phyloP scores from a whole-genome alignment of 2,113 vertebrate genomes.

The Paralichthys olivaceus region DNA sequence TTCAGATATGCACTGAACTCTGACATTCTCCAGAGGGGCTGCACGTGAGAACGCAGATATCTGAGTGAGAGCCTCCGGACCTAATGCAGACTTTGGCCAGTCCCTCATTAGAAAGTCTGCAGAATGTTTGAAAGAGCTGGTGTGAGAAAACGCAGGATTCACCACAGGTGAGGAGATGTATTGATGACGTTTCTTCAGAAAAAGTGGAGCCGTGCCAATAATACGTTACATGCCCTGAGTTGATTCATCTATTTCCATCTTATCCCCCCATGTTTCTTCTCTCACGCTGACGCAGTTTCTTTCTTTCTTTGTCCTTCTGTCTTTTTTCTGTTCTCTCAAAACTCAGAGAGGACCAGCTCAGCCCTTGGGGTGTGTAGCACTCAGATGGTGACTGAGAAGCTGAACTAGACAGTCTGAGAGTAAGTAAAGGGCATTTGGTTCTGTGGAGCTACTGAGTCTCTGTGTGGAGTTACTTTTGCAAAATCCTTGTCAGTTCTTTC shows the following conservation, averaged over 20 bases:
- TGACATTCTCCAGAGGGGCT: too few relatives aligned
- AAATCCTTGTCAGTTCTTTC: background rate
- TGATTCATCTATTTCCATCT: conserved; percentile 14
- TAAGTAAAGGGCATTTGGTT: conserved; percentile 17
- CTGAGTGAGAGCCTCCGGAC: too few relatives aligned
- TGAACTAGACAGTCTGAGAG: conserved; percentile 22
- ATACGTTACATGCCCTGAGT: background rate
- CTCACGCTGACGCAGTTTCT: background rate
- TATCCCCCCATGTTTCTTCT: conserved; percentile 16
- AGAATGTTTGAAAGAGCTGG: too few relatives aligned
- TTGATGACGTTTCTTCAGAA: too few relatives aligned
- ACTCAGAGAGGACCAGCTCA: conserved; percentile 5
- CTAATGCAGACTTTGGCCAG: too few relatives aligned
- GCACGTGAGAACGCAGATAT: too few relatives aligned
- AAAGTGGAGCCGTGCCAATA: too few relatives aligned
- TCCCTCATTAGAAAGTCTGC: too few relatives aligned
- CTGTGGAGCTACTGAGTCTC: conserved; percentile 3
- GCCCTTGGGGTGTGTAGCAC: conserved; percentile 11
- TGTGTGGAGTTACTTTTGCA: background rate
- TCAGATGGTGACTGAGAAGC: conserved; percentile 19
- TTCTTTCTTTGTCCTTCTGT: conserved; percentile 6
- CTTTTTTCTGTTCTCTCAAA: conserved; percentile 1
- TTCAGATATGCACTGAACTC: too few relatives aligned
- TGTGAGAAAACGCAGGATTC: conserved; percentile 1
- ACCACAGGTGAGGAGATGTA: too few relatives aligned